Percentiles rank a stretch among this genome's conserved stretches.
Evolutionary conservation across 2,797 vertebrate species (phyloP).

Genomic region (Phataginus tricuspis): DNA sequence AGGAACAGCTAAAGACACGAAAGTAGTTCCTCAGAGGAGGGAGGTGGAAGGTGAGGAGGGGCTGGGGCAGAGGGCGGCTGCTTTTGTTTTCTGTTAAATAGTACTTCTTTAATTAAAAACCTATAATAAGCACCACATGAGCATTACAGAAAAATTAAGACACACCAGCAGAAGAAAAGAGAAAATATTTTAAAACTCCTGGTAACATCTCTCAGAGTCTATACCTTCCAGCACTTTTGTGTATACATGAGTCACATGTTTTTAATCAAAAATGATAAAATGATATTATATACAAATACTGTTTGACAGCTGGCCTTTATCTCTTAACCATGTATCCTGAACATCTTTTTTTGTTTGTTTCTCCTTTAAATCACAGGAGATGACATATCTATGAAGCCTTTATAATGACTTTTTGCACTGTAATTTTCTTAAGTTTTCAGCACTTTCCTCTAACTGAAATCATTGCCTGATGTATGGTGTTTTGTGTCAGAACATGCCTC

Average conservation of each 20-base stretch:
- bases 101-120: conserved; percentile 14
- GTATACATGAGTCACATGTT: neutral
- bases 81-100: neutral
- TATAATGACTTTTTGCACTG: neutral
- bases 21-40: neutral
- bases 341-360: neutral
- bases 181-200: neutral
- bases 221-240: neutral
- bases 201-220: neutral
- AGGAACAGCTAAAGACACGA: neutral
- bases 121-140: neutral
- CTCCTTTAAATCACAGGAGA: neutral
- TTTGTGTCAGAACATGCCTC: neutral
- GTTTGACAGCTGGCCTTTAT: neutral
- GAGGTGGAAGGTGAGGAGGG: neutral
- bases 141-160: neutral
- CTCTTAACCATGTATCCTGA: neutral
- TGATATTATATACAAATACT: neutral
- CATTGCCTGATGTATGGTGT: neutral
- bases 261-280: neutral
- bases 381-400: neutral
- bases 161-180: neutral
- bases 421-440: neutral
- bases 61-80: neutral
- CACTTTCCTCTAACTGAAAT: neutral